A percentile compares a stretch with the other conserved stretches of the same genome.
These are phyloP conservation scores for Arenaria interpres DNA, from an alignment of 2,113 vertebrate genomes.

Conservation along the genomic window DNA sequence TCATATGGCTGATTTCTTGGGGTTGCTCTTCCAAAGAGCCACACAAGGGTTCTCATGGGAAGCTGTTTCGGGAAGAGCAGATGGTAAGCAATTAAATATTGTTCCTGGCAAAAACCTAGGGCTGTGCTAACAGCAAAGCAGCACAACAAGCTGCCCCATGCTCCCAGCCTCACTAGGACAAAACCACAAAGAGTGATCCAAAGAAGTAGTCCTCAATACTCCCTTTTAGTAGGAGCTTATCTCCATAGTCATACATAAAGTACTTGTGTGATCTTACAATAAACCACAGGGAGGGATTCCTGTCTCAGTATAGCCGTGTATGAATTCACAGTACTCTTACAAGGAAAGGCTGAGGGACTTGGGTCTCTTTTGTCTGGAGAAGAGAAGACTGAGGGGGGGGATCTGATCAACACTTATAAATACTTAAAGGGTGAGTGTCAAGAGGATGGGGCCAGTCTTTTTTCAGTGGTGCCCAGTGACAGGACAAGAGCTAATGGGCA, in stretches of 20 bases:
- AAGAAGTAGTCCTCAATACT: background rate
- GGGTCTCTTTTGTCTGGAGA: no score
- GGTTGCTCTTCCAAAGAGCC: background rate
- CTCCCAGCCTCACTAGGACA: background rate
- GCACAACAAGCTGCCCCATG: background rate
- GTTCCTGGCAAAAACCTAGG: background rate
- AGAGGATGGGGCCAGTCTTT: no score
- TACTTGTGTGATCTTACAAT: background rate
- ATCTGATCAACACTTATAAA: no score
- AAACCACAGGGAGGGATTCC: background rate
- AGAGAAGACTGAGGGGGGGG: no score
- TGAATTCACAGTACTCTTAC: background rate
- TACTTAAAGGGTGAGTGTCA: no score
- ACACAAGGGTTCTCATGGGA: fast-evolving
- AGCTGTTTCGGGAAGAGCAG: background rate
- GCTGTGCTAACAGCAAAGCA: background rate
- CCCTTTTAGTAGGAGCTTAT: background rate
- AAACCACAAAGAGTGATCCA: background rate
- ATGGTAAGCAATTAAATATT: background rate
- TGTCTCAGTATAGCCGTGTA: background rate
- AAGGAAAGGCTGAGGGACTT: no score
- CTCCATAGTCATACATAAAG: background rate
- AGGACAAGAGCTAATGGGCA: no score
- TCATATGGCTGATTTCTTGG: background rate
- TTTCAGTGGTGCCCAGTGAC: no score